A percentile compares a stretch with the other conserved stretches of the same genome.
These are phyloP conservation scores for Drosophila orosa DNA, from an alignment of 1,140 invertebrate species.

Conservation along the genomic window DNA sequence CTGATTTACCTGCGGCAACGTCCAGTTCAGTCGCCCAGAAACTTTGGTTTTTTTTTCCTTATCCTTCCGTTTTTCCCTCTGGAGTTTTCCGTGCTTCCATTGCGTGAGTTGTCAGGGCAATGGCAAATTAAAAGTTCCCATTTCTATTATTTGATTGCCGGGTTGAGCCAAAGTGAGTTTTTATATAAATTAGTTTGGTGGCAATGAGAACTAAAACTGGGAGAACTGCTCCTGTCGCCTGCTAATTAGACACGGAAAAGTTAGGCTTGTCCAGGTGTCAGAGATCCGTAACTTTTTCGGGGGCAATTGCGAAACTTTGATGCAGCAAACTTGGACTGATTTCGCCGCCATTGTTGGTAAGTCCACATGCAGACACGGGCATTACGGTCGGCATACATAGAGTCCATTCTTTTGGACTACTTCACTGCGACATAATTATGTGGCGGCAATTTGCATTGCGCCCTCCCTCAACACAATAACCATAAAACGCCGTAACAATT, in stretches of 20 bases:
- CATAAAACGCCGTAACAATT: slow-evolving; percentile 77
- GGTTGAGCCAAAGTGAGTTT: slow-evolving; percentile 40
- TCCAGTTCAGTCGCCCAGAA: neutral
- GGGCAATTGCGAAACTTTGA: slow-evolving; percentile 31
- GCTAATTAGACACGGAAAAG: slow-evolving; percentile 75
- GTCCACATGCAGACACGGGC: slow-evolving; percentile 20
- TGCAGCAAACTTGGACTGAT: slow-evolving; percentile 14
- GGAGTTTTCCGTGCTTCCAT: slow-evolving; percentile 30
- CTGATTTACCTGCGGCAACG: slow-evolving; percentile 27
- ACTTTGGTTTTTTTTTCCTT: slow-evolving; percentile 26
- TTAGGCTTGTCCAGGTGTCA: slow-evolving; percentile 45
- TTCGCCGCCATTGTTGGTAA: slow-evolving; percentile 24
- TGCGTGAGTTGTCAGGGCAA: slow-evolving; percentile 57
- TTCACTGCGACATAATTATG: slow-evolving; percentile 74
- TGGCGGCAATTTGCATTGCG: slow-evolving; percentile 76
- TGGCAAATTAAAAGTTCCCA: slow-evolving; percentile 74
- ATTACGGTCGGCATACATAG: slow-evolving; percentile 20
- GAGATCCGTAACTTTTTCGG: slow-evolving; percentile 47
- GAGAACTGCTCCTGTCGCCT: slow-evolving; percentile 34
- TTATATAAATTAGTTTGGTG: slow-evolving; percentile 71
- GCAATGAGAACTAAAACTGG: slow-evolving; percentile 2
- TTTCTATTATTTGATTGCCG: slow-evolving; percentile 57
- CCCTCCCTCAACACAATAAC: slow-evolving; percentile 67
- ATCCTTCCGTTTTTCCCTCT: slow-evolving; percentile 3
- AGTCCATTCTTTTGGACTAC: slow-evolving; percentile 32